Conservation (phyloP, 2,888 invertebrate species). For the Drosophila melanosoma region DNA sequence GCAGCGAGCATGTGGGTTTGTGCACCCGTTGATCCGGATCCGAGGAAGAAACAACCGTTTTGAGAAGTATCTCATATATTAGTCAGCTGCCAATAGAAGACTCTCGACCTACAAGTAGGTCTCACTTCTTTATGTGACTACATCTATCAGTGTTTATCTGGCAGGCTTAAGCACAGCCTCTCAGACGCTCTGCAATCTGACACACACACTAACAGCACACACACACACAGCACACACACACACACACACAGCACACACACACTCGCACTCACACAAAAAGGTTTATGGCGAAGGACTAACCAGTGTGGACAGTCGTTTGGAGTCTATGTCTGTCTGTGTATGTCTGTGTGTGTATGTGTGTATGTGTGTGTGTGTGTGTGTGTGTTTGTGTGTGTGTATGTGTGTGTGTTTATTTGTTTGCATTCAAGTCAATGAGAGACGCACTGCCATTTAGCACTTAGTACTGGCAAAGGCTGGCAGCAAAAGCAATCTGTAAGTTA, state of each 20-base stretch:
- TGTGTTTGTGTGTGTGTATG: background rate
- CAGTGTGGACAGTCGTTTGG: constrained; percentile 3
- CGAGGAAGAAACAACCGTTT: background rate
- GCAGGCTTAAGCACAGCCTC: constrained; percentile 1
- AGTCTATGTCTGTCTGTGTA: background rate
- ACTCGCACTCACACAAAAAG: background rate
- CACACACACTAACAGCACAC: background rate
- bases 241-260: background rate
- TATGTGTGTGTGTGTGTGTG: background rate
- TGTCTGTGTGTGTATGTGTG: background rate
- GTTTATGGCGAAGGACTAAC: constrained; percentile 6
- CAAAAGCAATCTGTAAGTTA: constrained; percentile 17
- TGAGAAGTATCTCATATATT: constrained; percentile 3
- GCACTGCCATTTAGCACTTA: constrained; percentile 16
- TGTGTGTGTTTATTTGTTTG: constrained; percentile 1
- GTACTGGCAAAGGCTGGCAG: background rate
- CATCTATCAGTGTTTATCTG: constrained; percentile 21
- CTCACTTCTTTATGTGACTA: constrained; percentile 15
- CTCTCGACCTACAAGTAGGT: background rate
- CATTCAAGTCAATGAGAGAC: constrained; percentile 16
- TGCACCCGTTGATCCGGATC: constrained; percentile 4
- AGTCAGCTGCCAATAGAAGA: background rate
- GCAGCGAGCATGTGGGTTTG: background rate
- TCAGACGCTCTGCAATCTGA: constrained; percentile 1
- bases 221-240: background rate